Percentiles rank a stretch among this genome's conserved stretches.
Conservation (phyloP, 2,888 invertebrate species). For the Chalcis sispes region DNA sequence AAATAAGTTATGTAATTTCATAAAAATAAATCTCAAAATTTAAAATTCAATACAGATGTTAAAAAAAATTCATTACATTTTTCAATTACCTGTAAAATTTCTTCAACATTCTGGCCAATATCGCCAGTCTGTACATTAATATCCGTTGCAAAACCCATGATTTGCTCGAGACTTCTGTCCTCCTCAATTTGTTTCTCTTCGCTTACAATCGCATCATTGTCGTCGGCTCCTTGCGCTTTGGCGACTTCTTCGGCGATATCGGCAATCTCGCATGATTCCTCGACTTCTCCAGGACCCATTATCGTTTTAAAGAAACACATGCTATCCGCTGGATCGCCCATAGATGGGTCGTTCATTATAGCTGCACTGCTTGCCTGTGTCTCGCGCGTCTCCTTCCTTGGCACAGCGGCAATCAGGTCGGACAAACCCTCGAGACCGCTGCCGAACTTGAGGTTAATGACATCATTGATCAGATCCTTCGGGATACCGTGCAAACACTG, state of each 20-base stretch:
- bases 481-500: slow-evolving; percentile 73
- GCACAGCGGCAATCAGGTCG: slow-evolving; percentile 67
- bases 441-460: slow-evolving; percentile 74
- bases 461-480: slow-evolving; percentile 74
- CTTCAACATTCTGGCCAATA: slow-evolving; percentile 80
- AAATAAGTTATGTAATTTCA: too few species aligned
- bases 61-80: background rate
- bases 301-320: slow-evolving; percentile 70
- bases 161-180: slow-evolving; percentile 64
- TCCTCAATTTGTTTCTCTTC: slow-evolving; percentile 54
- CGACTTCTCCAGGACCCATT: slow-evolving; percentile 51
- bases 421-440: slow-evolving; percentile 72
- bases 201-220: slow-evolving; percentile 50
- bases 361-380: slow-evolving; percentile 60
- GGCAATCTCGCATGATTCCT: slow-evolving; percentile 57
- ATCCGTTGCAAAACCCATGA: slow-evolving; percentile 68
- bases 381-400: slow-evolving; percentile 66
- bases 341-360: slow-evolving; percentile 74
- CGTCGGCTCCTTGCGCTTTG: slow-evolving; percentile 61
- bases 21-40: too few species aligned
- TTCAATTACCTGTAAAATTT: slow-evolving; percentile 83
- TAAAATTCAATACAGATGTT: background rate
- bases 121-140: slow-evolving; percentile 77
- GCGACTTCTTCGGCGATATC: slow-evolving; percentile 70
- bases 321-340: slow-evolving; percentile 74